Evolutionary conservation across 2,113 vertebrate genomes (phyloP), one percentile per base, ranked within the genome.

Genomic region (Collichthys lucidus): DNA sequence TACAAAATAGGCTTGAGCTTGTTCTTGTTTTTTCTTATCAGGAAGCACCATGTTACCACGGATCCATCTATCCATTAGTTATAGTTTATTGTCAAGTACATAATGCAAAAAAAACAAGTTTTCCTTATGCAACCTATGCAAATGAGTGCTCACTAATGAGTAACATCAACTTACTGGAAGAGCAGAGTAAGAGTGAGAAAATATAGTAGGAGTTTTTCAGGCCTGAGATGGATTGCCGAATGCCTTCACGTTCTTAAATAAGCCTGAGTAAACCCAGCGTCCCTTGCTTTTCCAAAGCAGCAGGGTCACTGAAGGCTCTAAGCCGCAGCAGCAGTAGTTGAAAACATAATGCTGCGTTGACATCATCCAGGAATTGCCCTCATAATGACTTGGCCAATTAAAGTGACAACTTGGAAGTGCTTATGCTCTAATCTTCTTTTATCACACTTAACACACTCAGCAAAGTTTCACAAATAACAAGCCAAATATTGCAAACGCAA

Each of bases 401-500:
- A 68, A 68, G 19, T 74, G 47, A 73, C 79, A 79, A 29, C 22
- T n/a, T 77, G 49, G 49, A 78, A 53, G 29, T 57, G 62, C 19
- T 49, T 47, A 20, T 47, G 14, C n/a, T 44, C n/a, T 73, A 26
- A 46, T 74, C 60, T 64, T 26, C 42, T 57, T 26, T 62, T 44
- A 5, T 24, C 10, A 42, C 42, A n/a, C 3, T 16, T 1, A 63
- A 57, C 19, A 56, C 11, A 63, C 6, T 11, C 0, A 24, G 60
- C 52, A 11, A 16, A 22, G 10, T n/a, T 24, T 57, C 22, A 26
- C 12, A 57, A 26, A 26, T 26, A 26, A 24, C 22, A 57, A 15
- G 26, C 22, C 12, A 29, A 60, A 40, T 50, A 52, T 19, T 74
- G 8, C 46, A 59, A 29, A 14, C 55, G n/a, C 55, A 59, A 14